These are phyloP conservation scores for Acomys russatus DNA, from an alignment of 2,797 vertebrate genomes.

Conservation along the genomic window DNA sequence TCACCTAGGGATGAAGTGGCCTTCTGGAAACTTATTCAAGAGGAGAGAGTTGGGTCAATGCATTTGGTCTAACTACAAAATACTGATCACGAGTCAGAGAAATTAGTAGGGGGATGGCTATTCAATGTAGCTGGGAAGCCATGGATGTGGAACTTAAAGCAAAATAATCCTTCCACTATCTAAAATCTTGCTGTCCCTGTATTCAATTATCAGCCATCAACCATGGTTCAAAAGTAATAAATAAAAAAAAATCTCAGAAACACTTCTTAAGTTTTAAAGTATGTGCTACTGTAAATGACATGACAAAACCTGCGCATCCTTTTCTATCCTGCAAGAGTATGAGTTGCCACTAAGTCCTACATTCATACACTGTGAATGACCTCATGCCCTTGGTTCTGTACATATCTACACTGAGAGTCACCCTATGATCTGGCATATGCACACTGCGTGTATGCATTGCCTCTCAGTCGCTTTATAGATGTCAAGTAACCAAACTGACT, in stretches of 20 bases:
- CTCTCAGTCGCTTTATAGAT: neutral
- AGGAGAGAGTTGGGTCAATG: neutral
- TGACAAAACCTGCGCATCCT: neutral
- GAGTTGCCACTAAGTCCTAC: neutral
- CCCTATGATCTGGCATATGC: neutral
- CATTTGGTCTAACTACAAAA: neutral
- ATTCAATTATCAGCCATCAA: neutral
- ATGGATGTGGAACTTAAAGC: neutral
- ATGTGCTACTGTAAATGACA: neutral
- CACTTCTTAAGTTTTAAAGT: neutral
- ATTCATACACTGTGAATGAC: neutral
- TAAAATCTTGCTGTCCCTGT: neutral
- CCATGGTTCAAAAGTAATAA: neutral
- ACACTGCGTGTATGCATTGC: neutral
- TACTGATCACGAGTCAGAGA: neutral
- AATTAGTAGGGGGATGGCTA: neutral
- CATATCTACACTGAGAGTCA: neutral
- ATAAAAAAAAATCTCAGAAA: neutral
- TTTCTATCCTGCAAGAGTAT: neutral
- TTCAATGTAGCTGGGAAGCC: neutral
- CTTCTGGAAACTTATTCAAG: slow-evolving; percentile 18
- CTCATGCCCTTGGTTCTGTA: neutral
- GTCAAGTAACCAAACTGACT: neutral
- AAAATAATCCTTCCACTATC: neutral
- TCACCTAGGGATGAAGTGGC: neutral